Conservation (phyloP, 2,797 vertebrate genomes). For the Columba guinea region DNA sequence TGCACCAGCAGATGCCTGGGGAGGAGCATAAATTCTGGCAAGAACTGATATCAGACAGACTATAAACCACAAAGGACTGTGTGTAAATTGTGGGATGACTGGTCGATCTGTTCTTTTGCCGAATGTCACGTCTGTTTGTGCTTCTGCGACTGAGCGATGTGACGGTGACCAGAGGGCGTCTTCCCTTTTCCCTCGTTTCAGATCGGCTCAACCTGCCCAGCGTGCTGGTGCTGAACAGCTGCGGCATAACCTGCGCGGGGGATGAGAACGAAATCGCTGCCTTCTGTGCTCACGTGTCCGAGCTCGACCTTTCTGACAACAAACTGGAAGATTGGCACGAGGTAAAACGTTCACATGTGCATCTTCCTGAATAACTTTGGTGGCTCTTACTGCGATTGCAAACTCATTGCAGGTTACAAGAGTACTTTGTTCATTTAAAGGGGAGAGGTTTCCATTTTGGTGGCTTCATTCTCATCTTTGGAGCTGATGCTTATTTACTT, state of each 20-base stretch:
- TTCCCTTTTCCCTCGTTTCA: slow-evolving; percentile 45
- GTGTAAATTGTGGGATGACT: neutral
- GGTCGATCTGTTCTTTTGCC: neutral
- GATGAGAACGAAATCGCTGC: slow-evolving; percentile 88
- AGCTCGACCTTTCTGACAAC: slow-evolving; percentile 95
- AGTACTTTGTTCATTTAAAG: neutral
- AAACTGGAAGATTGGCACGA: slow-evolving; percentile 94
- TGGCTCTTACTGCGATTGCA: neutral
- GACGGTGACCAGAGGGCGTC: neutral
- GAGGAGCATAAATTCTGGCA: neutral
- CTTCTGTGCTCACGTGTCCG: slow-evolving; percentile 92
- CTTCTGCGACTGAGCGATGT: neutral
- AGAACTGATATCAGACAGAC: neutral
- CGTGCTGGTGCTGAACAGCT: slow-evolving; percentile 89
- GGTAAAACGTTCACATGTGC: slow-evolving; percentile 74
- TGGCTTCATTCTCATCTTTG: neutral
- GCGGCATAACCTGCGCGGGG: slow-evolving; percentile 92
- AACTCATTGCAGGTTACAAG: neutral
- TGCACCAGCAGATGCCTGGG: neutral
- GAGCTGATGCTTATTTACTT: slow-evolving; percentile 15
- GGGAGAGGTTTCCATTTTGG: neutral
- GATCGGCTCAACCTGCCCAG: slow-evolving; percentile 94
- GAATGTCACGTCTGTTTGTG: neutral
- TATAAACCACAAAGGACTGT: neutral
- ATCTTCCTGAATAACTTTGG: neutral